Percentiles rank a stretch among this genome's conserved stretches.
Evolutionary conservation across 2,113 vertebrate genomes (phyloP).

Genomic region (Heptranchias perlo): DNA sequence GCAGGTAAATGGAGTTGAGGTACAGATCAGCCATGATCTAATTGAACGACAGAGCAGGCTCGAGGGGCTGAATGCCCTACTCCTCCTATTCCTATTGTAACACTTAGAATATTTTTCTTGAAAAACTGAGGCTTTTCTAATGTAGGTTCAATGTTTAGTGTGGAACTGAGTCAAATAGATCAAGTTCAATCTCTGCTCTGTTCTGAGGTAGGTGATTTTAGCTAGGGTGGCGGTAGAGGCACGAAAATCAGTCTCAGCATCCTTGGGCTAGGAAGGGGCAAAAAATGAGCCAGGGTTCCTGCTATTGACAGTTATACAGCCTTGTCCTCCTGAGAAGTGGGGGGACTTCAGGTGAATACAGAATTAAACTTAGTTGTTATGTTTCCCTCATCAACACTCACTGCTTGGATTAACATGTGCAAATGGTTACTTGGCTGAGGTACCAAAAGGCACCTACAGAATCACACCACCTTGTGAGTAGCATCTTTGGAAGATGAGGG

Average conservation of each 20-base stretch:
- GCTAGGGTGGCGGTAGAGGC: too few species aligned
- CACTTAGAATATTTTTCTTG: not conserved
- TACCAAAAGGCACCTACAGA: not conserved
- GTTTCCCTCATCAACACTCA: not conserved
- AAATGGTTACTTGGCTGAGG: not conserved
- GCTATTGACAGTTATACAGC: not conserved
- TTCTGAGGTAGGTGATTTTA: not conserved
- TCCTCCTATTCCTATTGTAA: not conserved
- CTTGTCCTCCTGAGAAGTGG: not conserved
- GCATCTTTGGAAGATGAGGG: not conserved
- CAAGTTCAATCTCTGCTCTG: not conserved
- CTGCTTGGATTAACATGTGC: not conserved
- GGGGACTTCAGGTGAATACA: not conserved
- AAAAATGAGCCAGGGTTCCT: not conserved
- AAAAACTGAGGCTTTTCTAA: not conserved
- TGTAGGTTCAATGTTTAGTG: not conserved
- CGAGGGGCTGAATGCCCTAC: not conserved
- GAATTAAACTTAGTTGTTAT: not conserved
- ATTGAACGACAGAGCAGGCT: not conserved
- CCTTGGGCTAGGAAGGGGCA: not conserved
- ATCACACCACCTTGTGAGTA: not conserved
- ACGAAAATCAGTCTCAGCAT: not conserved
- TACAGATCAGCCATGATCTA: not conserved
- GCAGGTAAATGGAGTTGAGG: not conserved
- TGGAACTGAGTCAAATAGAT: not conserved